phyloP scores from a whole-genome alignment of 1,140 invertebrate species.

The Neodiprion pinetum region DNA sequence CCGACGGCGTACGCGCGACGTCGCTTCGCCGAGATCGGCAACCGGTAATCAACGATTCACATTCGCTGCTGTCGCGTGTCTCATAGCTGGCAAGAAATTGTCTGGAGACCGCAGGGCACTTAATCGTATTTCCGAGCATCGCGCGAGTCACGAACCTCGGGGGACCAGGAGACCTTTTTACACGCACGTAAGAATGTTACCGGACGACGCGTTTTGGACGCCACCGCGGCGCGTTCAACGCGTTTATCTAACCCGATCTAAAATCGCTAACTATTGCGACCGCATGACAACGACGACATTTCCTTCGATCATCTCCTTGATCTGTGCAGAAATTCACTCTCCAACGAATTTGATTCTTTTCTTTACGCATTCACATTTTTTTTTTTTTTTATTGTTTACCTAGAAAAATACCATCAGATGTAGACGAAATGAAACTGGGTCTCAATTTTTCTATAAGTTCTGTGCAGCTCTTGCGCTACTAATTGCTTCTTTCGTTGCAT shows the following conservation, averaged over 20 bases:
- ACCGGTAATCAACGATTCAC: constrained; percentile 7
- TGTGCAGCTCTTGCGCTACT: neutral
- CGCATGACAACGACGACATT: no score
- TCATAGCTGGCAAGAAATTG: constrained; percentile 5
- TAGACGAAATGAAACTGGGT: no score
- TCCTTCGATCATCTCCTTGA: no score
- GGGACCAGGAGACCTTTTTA: neutral
- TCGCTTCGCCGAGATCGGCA: neutral
- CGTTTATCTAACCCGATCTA: neutral
- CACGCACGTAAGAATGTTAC: neutral
- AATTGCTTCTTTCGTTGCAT: neutral
- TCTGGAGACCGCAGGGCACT: neutral
- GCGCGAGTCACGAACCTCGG: neutral
- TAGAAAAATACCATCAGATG: no score
- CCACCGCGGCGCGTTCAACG: neutral
- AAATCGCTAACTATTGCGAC: neutral
- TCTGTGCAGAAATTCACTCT: no score
- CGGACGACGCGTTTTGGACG: neutral
- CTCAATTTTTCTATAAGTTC: neutral
- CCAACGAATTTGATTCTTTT: no score
- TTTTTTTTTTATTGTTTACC: no score
- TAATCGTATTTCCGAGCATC: neutral
- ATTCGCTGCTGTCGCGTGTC: neutral
- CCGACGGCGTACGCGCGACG: neutral
- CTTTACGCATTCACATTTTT: no score